Conservation (phyloP, 2,888 invertebrate species). For the Antitype chi region DNA sequence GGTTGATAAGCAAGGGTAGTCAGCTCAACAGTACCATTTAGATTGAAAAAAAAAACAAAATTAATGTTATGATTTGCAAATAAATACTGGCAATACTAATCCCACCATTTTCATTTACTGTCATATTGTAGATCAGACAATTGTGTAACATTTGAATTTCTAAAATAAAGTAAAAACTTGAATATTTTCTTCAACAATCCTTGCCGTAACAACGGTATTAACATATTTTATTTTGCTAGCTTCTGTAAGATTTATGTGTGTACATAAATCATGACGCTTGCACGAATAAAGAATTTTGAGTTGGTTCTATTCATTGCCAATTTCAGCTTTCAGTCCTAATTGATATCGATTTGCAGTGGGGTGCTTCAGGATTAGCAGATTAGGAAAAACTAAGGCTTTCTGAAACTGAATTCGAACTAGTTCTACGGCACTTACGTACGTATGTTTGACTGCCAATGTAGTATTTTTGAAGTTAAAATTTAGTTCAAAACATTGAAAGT, state of each 20-base stretch:
- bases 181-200: constrained; percentile 1
- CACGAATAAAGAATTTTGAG: constrained; percentile 14
- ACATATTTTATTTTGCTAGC: constrained; percentile 19
- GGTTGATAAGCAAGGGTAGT: background rate
- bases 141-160: background rate
- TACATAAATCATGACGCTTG: constrained; percentile 34
- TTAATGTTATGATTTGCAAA: no score
- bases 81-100: background rate
- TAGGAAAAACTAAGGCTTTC: constrained; percentile 16
- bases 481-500: background rate
- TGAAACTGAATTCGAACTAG: background rate
- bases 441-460: no score
- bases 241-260: constrained; percentile 20
- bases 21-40: background rate
- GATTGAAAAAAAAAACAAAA: no score
- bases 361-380: constrained; percentile 26
- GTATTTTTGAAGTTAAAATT: background rate
- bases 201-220: background rate
- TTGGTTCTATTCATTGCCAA: background rate
- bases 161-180: background rate
- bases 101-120: background rate
- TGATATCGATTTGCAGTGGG: constrained; percentile 33
- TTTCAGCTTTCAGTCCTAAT: constrained; percentile 31
- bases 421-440: constrained; percentile 1
- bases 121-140: background rate